Evolutionary conservation across 1,140 invertebrate species (phyloP).

Genomic region (Zaprionus africanus): DNA sequence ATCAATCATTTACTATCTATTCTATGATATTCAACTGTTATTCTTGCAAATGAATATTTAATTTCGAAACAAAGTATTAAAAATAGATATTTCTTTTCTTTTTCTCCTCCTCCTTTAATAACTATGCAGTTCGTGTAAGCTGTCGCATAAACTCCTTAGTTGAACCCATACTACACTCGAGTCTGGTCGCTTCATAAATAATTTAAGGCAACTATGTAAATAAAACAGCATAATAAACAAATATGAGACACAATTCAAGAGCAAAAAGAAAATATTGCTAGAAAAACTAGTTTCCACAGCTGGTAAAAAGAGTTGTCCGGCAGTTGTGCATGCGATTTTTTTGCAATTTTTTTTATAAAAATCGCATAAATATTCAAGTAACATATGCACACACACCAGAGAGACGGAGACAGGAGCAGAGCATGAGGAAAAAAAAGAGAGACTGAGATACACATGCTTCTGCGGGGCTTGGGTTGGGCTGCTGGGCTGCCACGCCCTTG

Average conservation of each 20-base stretch:
- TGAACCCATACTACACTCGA: neutral
- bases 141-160: neutral
- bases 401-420: no score
- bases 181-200: constrained; percentile 1
- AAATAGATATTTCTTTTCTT: neutral
- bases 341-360: constrained; percentile 49
- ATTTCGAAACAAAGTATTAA: neutral
- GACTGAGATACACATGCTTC: constrained; percentile 18
- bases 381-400: constrained; percentile 45
- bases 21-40: no score
- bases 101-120: neutral
- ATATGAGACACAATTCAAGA: constrained; percentile 14
- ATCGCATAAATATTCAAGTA: constrained; percentile 75
- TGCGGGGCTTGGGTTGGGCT: constrained; percentile 32
- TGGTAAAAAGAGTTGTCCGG: constrained; percentile 6
- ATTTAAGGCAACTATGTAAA: neutral
- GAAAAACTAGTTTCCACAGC: constrained; percentile 11
- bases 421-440: neutral
- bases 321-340: constrained; percentile 45
- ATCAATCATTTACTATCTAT: no score
- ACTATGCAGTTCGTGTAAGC: neutral
- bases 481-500: constrained; percentile 20
- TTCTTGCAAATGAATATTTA: neutral
- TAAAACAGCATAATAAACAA: constrained; percentile 17
- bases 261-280: constrained; percentile 16